These are phyloP conservation scores for Coryphaenoides rupestris DNA, from an alignment of 2,113 vertebrate species.

Conservation along the genomic window DNA sequence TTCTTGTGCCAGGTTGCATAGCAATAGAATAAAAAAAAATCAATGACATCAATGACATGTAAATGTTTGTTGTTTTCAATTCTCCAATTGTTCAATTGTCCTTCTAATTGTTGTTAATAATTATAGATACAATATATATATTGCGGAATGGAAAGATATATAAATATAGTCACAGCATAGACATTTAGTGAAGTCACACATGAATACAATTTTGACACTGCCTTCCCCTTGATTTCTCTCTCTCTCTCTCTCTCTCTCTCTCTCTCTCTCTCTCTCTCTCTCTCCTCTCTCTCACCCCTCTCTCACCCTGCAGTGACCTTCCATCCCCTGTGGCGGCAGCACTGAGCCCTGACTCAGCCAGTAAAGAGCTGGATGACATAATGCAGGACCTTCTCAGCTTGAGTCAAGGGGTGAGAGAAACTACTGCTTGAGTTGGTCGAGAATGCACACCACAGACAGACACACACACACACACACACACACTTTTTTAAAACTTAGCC, in stretches of 20 bases:
- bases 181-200: no score
- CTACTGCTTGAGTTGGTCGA: neutral
- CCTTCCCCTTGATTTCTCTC: no score
- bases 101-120: no score
- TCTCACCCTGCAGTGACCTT: conserved; percentile 46
- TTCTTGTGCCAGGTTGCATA: no score
- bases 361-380: conserved; percentile 65
- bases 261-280: neutral
- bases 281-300: neutral
- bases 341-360: conserved; percentile 47
- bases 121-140: no score
- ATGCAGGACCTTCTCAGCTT: conserved; percentile 64
- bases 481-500: neutral
- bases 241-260: neutral
- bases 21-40: no score
- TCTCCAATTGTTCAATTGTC: no score
- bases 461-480: neutral
- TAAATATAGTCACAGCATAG: no score
- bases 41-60: no score
- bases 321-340: conserved; percentile 41
- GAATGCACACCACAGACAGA: neutral
- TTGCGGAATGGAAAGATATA: no score
- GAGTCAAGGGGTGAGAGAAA: conserved; percentile 46
- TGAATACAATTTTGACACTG: no score
- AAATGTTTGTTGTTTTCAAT: no score